Base-by-base conservation (phyloP, 2,797 vertebrate genomes). In the Mormyrops boulengeri region DNA sequence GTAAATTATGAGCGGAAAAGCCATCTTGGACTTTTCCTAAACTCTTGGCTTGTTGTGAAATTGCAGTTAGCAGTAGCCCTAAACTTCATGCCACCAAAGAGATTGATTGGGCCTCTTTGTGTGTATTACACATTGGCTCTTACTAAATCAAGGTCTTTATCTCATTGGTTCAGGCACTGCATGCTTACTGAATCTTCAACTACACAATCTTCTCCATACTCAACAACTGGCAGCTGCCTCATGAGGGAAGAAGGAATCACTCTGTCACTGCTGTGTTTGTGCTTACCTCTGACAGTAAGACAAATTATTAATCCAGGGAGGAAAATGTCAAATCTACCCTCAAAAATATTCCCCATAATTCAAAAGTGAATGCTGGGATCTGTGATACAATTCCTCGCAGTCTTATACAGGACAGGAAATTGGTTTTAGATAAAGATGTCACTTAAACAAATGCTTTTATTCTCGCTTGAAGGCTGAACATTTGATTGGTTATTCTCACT, bases 151-250 rank as follows among this genome's bases (percentile, higher is more conserved):
- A 92, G 88, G 92, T 92, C 92, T 95, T 96, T 95, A 95, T 95
- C 95, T 94, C 94, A 95, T 95, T 95, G 94, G 93, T 89, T 93
- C 94, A 96, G 95, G 91, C 94, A 44, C 88, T 90, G 91, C 92
- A 92, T 69, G 88, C 26, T 86, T 86, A 52, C 11, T 92, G 91
- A 92, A 92, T 92, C 92, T 87, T 55, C 92, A 91, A 90, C 89
- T 90, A 93, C 93, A 93, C 89, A 93, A 88, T 88, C 73, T 90
- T 91, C 90, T 89, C 88, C 89, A 93, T 88, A 91, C 92, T 94
- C 90, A 90, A 92, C 92, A 92, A 94, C 91, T 92, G 93, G 92
- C 91, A 92, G 90, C 1, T 34, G 88, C 91, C 90, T 62, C 90
- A 90, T 53, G 49, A 90, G 84, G 88, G 69, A 87, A 17, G 30